Evolutionary conservation across 2,113 vertebrate species (phyloP), one percentile per base, ranked within the genome.

Genomic region (Apteryx owenii): DNA sequence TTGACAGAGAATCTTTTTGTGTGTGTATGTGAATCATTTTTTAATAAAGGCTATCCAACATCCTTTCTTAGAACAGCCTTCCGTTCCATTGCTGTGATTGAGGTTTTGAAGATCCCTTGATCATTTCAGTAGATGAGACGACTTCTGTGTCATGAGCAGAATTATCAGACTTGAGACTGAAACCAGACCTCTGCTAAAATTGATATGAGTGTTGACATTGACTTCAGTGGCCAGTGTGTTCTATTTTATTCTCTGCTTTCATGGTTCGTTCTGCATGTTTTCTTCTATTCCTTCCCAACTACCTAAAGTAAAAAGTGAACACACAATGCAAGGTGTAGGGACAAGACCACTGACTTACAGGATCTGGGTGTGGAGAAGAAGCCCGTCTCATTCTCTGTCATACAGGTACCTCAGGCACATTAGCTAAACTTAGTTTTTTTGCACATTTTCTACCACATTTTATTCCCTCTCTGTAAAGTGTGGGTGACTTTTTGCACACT

Each of bases 91-190:
- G 33, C 68, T 1, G 2, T 85, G 90, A 93, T 33, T 89, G 78
- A 77, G 58, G n/a, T 95, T 95, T 92, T 85, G 81, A 88, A 83
- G 62, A 89, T 84, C 3, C 22, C 53, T 31, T 90, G 58, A 79
- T 62, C 7, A 0, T 82, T 96, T 69, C 44, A 22, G 62, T 64
- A 58, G 62, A 82, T 69, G 66, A 81, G 50, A 66, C 5, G 62
- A 44, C 38, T 73, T 80, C 38, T 2, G 2, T 91, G 76, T 48
- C 44, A 50, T 62, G 66, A 79, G 18, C 20, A 79, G 86, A 75
- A 83, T 54, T 53, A 85, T 92, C 81, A 85, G 80, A 42, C 12
- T 89, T 44, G 70, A 72, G 70, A 89, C 18, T 84, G 68, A 72
- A 91, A 79, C 18, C 48, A 87, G 76, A 72, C 33, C 10, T 60